Base-by-base conservation (phyloP, 2,888 invertebrate species). In the Polymixis flavicincta region DNA sequence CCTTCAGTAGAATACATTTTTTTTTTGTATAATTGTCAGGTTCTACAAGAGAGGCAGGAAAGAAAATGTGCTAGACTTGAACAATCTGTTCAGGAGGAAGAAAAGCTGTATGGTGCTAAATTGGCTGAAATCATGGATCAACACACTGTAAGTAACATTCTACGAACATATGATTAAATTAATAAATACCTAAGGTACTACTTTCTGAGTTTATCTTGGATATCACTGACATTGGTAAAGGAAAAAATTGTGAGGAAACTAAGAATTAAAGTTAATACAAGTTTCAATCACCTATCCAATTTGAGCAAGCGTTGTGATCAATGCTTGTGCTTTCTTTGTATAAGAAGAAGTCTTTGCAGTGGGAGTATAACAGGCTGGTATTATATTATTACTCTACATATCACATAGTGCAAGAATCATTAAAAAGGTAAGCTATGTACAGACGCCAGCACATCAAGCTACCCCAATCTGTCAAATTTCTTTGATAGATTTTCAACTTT, bases 41-140 rank as follows among this genome's bases (percentile, higher is more conserved):
- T 98, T 59, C 94, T 98, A 19, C 98, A 98, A 95, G 98, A 99
- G 91, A 97, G 98, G 70, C 98, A 98, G 88, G 98, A 98, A 84
- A 98, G 98, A 82, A 99, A 98, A 94, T 98, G 98, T 95, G 97
- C 98, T 87, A 97, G 98, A 86, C 93, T 99, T 42, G 99, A 99
- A 93, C 97, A 97, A 77, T 97, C 97, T 1, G 97, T 99, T 13
- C 97, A 98, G 80, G 99, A 99, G 84, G 99, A 99, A 92, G 99
- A 99, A 92, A 97, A 98, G 74, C 94, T 97, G 32, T 98, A 99
- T 95, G 97, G 98, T 86, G 97, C 98, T 85, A 98, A 98, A 94
- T 97, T 99, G 54, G 96, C 97, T 52, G 98, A 98, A 88, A 97
- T 99, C 42, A 98, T 98, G 93, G 98, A 98, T 73, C 98, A 98